Evolutionary conservation across 2,888 invertebrate species (phyloP).

Genomic region (Drosophila bunnanda): DNA sequence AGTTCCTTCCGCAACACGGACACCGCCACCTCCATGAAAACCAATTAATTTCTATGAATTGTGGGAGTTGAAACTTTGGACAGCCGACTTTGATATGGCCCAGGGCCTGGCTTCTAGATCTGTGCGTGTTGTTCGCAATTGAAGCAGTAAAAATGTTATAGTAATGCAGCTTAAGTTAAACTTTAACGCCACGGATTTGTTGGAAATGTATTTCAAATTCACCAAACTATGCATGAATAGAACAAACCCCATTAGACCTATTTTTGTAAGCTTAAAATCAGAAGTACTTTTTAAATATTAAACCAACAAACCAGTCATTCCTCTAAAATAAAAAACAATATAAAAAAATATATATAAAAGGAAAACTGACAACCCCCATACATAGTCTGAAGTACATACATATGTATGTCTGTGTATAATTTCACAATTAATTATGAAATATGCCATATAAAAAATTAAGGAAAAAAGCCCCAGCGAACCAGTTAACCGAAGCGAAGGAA

Average conservation of each 20-base stretch:
- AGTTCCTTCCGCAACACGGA: slow-evolving; percentile 77
- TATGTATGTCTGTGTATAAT: slow-evolving; percentile 69
- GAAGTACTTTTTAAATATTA: background rate
- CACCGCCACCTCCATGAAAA: slow-evolving; percentile 65
- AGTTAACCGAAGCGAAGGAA: slow-evolving; percentile 41
- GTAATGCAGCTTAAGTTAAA: background rate
- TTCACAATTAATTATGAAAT: slow-evolving; percentile 80
- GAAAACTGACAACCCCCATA: slow-evolving; percentile 60
- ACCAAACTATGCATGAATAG: too few species aligned
- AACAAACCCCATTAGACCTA: too few species aligned
- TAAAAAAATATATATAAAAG: slow-evolving; percentile 15
- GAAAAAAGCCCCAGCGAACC: slow-evolving; percentile 27
- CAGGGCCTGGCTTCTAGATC: slow-evolving; percentile 5
- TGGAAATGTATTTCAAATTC: background rate
- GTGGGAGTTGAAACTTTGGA: slow-evolving; percentile 67
- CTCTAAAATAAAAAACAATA: background rate
- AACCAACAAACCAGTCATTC: background rate
- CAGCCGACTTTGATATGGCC: slow-evolving; percentile 63
- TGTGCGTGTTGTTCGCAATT: slow-evolving; percentile 38
- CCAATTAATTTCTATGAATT: slow-evolving; percentile 77
- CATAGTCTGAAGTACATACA: slow-evolving; percentile 68
- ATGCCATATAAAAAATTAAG: slow-evolving; percentile 50
- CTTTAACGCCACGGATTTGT: background rate
- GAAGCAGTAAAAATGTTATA: slow-evolving; percentile 31
- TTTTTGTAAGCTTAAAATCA: too few species aligned